These are phyloP conservation scores for Galeruca laticollis DNA, from an alignment of 2,888 invertebrate species.

Conservation along the genomic window DNA sequence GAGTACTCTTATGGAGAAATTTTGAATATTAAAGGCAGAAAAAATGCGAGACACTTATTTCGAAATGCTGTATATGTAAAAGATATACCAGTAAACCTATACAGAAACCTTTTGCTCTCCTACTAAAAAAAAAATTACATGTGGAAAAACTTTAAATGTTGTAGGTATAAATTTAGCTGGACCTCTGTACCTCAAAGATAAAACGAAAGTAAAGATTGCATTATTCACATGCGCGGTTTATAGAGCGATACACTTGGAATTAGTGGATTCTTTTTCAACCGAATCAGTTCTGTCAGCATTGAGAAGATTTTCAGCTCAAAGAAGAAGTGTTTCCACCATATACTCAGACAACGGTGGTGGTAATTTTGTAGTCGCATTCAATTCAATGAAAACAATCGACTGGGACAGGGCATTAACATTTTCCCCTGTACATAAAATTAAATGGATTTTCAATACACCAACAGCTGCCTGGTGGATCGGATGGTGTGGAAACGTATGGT, in stretches of 20 bases:
- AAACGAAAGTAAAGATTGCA: constrained; percentile 10
- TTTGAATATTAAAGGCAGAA: background rate
- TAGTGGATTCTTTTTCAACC: background rate
- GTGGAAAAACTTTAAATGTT: too few relatives aligned
- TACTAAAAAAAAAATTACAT: too few relatives aligned
- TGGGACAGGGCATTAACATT: background rate
- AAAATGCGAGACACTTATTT: too few relatives aligned
- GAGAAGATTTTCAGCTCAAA: background rate
- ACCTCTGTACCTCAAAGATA: background rate
- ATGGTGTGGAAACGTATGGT: constrained; percentile 62
- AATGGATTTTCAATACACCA: constrained; percentile 59
- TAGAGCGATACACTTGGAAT: constrained; percentile 1
- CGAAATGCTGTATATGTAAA: too few relatives aligned
- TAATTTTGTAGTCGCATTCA: too few relatives aligned
- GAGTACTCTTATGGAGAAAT: constrained; percentile 11
- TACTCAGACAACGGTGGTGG: too few relatives aligned
- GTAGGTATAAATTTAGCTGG: constrained; percentile 11
- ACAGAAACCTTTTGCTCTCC: too few relatives aligned
- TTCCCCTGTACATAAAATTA: constrained; percentile 30
- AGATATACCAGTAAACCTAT: too few relatives aligned
- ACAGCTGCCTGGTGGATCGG: constrained; percentile 63
- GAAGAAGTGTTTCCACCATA: background rate
- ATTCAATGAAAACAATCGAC: too few relatives aligned
- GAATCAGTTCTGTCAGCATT: background rate
- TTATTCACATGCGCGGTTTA: constrained; percentile 10